phyloP scores from a whole-genome alignment of 1,140 invertebrate species.

The Nasonia longicornis region DNA sequence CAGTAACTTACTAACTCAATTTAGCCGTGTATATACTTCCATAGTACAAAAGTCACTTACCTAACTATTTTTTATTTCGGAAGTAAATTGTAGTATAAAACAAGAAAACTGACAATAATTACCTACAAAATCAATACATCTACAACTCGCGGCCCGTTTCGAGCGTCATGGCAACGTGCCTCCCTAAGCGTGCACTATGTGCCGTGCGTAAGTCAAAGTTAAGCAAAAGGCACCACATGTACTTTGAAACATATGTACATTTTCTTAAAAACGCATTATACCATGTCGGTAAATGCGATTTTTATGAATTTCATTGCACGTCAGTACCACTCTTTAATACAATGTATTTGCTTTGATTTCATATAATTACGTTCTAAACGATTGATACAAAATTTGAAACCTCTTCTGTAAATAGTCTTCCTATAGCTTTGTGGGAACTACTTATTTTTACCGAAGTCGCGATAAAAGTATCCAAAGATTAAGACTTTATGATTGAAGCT shows the following conservation, averaged over 20 bases:
- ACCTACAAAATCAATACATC: constrained; percentile 35
- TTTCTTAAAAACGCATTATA: constrained; percentile 16
- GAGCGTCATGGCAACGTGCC: constrained; percentile 54
- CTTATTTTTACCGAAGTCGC: not conserved
- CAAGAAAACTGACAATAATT: constrained; percentile 48
- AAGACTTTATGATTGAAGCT: not conserved
- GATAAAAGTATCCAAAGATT: not conserved
- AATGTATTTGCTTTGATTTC: constrained; percentile 16
- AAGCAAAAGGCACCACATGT: constrained; percentile 41
- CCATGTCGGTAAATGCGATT: not conserved
- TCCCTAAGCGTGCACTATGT: constrained; percentile 51
- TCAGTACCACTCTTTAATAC: not conserved
- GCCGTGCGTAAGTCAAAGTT: constrained; percentile 26
- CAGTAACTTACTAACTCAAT: constrained; percentile 62
- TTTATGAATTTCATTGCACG: constrained; percentile 13
- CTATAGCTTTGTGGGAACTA: not conserved
- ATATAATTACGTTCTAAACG: not conserved
- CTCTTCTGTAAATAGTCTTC: not conserved
- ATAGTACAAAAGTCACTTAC: constrained; percentile 57
- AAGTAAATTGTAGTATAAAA: constrained; percentile 35
- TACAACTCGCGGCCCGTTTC: constrained; percentile 36
- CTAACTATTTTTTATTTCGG: constrained; percentile 47
- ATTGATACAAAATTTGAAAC: not conserved
- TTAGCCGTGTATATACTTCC: constrained; percentile 61
- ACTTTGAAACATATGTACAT: constrained; percentile 41